Evolutionary conservation across 2,797 vertebrate species (phyloP).

Genomic region (Leucoraja ocellata): DNA sequence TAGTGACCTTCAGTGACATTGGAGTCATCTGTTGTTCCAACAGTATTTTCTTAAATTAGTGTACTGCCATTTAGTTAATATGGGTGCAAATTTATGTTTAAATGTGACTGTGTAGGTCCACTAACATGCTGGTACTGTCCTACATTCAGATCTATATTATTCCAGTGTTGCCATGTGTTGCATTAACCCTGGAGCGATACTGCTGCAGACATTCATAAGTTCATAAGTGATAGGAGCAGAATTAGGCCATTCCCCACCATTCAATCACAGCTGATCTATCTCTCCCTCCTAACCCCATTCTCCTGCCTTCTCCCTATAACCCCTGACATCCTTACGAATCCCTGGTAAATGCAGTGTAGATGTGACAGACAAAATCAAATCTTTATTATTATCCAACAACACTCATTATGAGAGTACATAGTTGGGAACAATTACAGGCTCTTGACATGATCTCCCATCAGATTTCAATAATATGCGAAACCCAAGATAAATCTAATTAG

Average conservation of each 20-base stretch:
- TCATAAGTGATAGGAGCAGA: too few relatives aligned
- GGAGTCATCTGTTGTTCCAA: neutral
- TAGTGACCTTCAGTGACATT: neutral
- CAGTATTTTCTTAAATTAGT: neutral
- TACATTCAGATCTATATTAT: neutral
- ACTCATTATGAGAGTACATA: neutral
- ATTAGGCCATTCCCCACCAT: too few relatives aligned
- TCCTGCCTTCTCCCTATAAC: too few relatives aligned
- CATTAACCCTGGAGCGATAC: neutral
- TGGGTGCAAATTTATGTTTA: neutral
- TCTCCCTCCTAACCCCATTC: too few relatives aligned
- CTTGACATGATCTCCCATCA: too few relatives aligned
- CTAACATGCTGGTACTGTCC: neutral
- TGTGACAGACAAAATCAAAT: neutral
- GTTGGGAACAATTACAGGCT: neutral
- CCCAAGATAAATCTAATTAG: too few relatives aligned
- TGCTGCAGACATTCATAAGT: neutral
- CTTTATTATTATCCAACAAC: neutral
- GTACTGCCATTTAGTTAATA: neutral
- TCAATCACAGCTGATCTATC: too few relatives aligned
- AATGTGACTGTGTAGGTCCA: neutral
- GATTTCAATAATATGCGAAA: neutral
- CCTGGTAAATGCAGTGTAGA: neutral
- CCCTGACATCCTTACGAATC: too few relatives aligned
- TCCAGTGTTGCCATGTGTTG: neutral